Conservation (phyloP, 2,888 invertebrate species). For the Dynastes tityus region DNA sequence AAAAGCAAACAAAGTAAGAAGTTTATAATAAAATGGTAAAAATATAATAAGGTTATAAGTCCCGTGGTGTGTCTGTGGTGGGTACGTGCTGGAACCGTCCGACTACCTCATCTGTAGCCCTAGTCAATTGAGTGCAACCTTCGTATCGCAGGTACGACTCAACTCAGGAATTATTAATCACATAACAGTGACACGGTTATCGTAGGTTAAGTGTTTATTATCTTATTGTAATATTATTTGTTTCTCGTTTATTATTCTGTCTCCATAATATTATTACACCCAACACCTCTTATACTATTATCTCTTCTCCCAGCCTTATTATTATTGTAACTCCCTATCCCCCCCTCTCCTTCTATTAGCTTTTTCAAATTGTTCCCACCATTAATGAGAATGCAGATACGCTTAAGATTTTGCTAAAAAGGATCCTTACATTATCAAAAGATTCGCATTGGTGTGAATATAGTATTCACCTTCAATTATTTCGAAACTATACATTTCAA, state of each 20-base stretch:
- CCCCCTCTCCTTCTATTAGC: slow-evolving; percentile 9
- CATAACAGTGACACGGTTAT: slow-evolving; percentile 51
- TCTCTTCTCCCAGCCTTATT: slow-evolving; percentile 9
- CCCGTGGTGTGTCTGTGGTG: slow-evolving; percentile 49
- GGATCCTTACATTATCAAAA: too few species aligned
- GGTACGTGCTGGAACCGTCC: slow-evolving; percentile 54
- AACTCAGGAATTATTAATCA: slow-evolving; percentile 53
- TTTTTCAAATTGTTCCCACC: slow-evolving; percentile 12
- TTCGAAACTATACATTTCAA: too few species aligned
- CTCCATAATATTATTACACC: slow-evolving; percentile 32
- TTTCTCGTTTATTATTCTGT: slow-evolving; percentile 44
- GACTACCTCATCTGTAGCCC: slow-evolving; percentile 54
- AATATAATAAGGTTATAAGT: slow-evolving; percentile 35
- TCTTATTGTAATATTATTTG: slow-evolving; percentile 46
- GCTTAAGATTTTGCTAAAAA: not conserved
- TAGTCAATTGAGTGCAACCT: slow-evolving; percentile 54
- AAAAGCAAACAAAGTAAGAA: slow-evolving; percentile 8
- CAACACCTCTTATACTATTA: not conserved
- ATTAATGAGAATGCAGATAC: not conserved
- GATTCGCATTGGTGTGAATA: too few species aligned
- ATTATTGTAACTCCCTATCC: not conserved
- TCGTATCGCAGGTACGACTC: slow-evolving; percentile 52
- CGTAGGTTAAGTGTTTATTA: slow-evolving; percentile 52
- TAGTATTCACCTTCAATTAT: too few species aligned
- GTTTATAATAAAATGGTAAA: slow-evolving; percentile 24